Base-by-base conservation (phyloP, 2,113 vertebrate species). In the Salvator merianae region DNA sequence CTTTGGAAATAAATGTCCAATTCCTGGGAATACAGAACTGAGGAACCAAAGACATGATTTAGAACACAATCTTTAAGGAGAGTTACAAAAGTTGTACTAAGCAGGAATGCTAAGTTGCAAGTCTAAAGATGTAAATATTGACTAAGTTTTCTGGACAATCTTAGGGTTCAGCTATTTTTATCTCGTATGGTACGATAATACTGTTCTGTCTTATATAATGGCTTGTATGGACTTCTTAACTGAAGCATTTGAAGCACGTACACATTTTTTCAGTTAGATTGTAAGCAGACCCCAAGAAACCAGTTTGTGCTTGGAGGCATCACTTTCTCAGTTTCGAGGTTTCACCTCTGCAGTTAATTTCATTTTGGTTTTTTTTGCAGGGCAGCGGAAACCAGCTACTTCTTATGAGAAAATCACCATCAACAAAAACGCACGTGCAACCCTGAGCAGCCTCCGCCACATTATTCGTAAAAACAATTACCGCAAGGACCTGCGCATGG, bases 381-480 rank as follows among this genome's bases (percentile, higher is more conserved):
- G 97, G 86, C 97, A 97, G 89, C 94, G 97, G 75, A 98, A 98
- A 88, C 98, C 98, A 8, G 96, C 86, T 20, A 95, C 81, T 20
- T 96, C 96, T 4, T 98, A 97, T 0, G 96, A 97, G 86, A 97
- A 97, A 88, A 97, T 97, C 87, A 97, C 97, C 50, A 97, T 98
- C 93, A 98, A 98, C 94, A 98, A 98, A 96, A 98, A 98, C 24
- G 96, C 97, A 0, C 96, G 97, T 4, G 96, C 97, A 84, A 98
- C 98, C 1, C 97, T 98, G 63, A 97, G 92, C 93, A 98, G 97
- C 90, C 88, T 98, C 89, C 95, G 97, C 76, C 97, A 98, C 94
- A 98, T 98, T 91, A 98, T 98, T 68, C 89, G 97, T 87, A 98
- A 97, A 94, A 98, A 97, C 88, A 97, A 96, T 5, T 98, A 98